Evolutionary conservation across 2,113 vertebrate species (phyloP).

Genomic region (Orientallactaga bullata): DNA sequence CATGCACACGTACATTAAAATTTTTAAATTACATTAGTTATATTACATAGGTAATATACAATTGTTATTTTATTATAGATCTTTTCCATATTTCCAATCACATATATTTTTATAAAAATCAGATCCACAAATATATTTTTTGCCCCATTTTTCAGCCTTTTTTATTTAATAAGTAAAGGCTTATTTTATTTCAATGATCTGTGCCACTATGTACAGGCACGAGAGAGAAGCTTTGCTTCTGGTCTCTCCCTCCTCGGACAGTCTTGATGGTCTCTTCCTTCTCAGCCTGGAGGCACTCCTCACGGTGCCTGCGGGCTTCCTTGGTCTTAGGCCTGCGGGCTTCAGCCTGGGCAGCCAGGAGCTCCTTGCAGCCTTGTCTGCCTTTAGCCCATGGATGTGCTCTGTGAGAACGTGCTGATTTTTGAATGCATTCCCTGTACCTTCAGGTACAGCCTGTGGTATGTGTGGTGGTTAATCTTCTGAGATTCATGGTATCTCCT

Average conservation of each 20-base stretch:
- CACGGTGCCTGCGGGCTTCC: slow-evolving; percentile 96
- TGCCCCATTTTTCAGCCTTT: not conserved
- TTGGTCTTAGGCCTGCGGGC: slow-evolving; percentile 97
- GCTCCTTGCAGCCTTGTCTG: slow-evolving; percentile 99
- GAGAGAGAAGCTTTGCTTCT: slow-evolving; percentile 89
- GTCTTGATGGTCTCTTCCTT: slow-evolving; percentile 98
- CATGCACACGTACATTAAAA: not conserved
- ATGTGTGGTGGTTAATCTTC: too few relatives aligned
- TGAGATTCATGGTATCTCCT: too few relatives aligned
- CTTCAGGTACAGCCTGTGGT: slow-evolving; percentile 96
- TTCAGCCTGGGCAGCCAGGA: slow-evolving; percentile 96
- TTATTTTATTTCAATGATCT: slow-evolving; percentile 69
- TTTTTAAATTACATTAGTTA: not conserved
- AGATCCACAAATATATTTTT: not conserved
- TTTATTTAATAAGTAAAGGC: too few relatives aligned
- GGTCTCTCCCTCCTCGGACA: slow-evolving; percentile 97
- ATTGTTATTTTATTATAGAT: not conserved
- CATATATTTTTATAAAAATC: not conserved
- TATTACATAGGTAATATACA: not conserved
- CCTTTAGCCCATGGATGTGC: slow-evolving; percentile 89
- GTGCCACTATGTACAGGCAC: not conserved
- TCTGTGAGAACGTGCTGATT: slow-evolving; percentile 95
- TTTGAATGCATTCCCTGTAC: slow-evolving; percentile 99
- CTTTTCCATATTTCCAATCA: not conserved
- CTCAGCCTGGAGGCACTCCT: slow-evolving; percentile 96